Conservation (phyloP, 2,797 vertebrate species). For the Centroberyx gerrardi region DNA sequence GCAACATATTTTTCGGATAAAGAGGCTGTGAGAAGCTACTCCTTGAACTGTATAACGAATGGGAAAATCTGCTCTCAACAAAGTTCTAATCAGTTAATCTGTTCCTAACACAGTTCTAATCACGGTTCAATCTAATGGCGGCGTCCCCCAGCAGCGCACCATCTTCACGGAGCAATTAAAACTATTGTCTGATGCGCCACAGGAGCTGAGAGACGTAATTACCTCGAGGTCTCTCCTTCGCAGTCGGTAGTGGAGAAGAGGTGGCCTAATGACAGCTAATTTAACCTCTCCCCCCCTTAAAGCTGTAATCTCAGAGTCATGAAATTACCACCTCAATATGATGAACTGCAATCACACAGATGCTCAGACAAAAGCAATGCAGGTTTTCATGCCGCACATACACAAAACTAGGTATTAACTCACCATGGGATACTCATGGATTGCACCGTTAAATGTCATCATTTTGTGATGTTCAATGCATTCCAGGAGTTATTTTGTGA, state of each 20-base stretch:
- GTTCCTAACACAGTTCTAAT: too few relatives aligned
- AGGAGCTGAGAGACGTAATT: slow-evolving; percentile 59
- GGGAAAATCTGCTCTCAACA: neutral
- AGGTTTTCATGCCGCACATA: neutral
- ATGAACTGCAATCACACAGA: neutral
- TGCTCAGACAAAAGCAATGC: neutral
- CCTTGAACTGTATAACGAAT: slow-evolving; percentile 1
- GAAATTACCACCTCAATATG: slow-evolving; percentile 2
- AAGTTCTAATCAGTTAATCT: neutral
- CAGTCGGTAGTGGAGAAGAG: slow-evolving; percentile 38
- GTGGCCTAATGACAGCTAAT: slow-evolving; percentile 52
- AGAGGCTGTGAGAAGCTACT: neutral
- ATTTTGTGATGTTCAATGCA: too few relatives aligned
- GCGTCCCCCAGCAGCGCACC: neutral
- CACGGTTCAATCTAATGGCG: neutral
- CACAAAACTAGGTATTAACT: neutral
- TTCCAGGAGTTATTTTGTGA: too few relatives aligned
- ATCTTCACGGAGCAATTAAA: slow-evolving; percentile 22
- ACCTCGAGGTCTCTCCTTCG: slow-evolving; percentile 43
- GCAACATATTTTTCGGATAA: neutral
- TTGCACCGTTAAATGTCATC: too few relatives aligned
- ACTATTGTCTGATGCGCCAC: slow-evolving; percentile 43
- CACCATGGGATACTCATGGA: too few relatives aligned
- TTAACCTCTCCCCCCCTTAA: slow-evolving; percentile 35
- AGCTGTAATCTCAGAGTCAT: slow-evolving; percentile 25